Percentiles rank a stretch among this genome's conserved stretches.
phyloP scores from a whole-genome alignment of 2,888 invertebrate species.

The Agriopis aurantiaria region DNA sequence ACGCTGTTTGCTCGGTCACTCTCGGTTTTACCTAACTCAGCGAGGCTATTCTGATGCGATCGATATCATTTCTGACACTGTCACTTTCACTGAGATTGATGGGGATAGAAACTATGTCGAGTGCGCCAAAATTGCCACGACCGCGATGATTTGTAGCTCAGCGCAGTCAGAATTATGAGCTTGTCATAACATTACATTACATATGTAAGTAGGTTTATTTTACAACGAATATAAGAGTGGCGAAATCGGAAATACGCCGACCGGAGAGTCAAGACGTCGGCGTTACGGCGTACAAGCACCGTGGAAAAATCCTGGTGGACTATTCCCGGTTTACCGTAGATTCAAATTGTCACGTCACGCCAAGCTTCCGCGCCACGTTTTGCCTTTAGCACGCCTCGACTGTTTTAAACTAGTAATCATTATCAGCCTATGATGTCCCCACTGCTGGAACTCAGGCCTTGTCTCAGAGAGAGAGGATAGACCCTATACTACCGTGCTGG shows the following conservation, averaged over 20 bases:
- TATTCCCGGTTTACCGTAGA: too few relatives aligned
- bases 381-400: too few relatives aligned
- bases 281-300: too few relatives aligned
- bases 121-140: neutral
- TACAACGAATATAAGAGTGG: neutral
- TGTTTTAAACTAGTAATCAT: too few relatives aligned
- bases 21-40: constrained; percentile 34
- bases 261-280: too few relatives aligned
- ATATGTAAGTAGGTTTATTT: neutral
- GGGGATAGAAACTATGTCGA: neutral
- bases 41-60: neutral
- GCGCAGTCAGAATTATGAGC: constrained; percentile 1
- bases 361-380: too few relatives aligned
- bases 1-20: constrained; percentile 35
- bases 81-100: neutral
- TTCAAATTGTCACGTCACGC: too few relatives aligned
- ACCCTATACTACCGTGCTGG: too few relatives aligned
- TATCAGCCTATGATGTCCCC: too few relatives aligned
- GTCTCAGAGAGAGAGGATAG: too few relatives aligned
- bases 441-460: too few relatives aligned
- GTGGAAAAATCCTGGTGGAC: too few relatives aligned
- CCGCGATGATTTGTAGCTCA: neutral
- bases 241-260: neutral
- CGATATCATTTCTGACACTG: neutral
- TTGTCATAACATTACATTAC: constrained; percentile 5